Percentiles rank a stretch among this genome's conserved stretches.
These are phyloP conservation scores for Catocala sponsa DNA, from an alignment of 2,888 invertebrate genomes.

Conservation along the genomic window DNA sequence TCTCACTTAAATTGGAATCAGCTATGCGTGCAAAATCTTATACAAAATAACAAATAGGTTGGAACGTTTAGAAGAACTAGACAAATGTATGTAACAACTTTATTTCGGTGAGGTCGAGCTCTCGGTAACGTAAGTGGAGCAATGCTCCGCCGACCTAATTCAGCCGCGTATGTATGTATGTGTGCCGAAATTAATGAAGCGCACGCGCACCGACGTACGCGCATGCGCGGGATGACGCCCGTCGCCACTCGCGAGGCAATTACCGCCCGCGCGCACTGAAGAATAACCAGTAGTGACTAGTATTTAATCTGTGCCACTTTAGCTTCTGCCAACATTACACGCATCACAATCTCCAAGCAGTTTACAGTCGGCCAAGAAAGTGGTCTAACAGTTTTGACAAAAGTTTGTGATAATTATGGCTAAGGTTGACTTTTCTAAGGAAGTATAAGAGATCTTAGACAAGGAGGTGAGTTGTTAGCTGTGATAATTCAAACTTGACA, in stretches of 20 bases:
- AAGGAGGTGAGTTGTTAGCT: too few relatives aligned
- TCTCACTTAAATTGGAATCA: too few relatives aligned
- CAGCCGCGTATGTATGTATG: conserved; percentile 3
- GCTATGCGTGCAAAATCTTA: too few relatives aligned
- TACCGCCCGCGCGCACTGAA: not conserved
- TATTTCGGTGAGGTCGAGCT: conserved; percentile 20
- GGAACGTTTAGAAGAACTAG: too few relatives aligned
- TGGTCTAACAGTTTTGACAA: too few relatives aligned
- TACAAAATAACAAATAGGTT: too few relatives aligned
- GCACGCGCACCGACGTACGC: conserved; percentile 3
- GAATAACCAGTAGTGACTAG: not conserved
- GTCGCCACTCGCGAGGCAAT: not conserved
- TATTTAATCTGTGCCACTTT: not conserved
- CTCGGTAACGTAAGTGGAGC: conserved; percentile 26
- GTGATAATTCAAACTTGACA: too few relatives aligned
- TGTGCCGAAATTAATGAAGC: conserved; percentile 15
- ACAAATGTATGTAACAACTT: conserved; percentile 3
- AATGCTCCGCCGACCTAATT: conserved; percentile 38
- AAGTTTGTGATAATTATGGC: too few relatives aligned
- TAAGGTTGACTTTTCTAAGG: too few relatives aligned
- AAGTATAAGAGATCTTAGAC: too few relatives aligned
- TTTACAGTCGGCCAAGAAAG: too few relatives aligned
- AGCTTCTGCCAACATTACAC: not conserved
- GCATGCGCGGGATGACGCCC: not conserved
- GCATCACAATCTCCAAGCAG: too few relatives aligned